phyloP scores from a whole-genome alignment of 1,140 invertebrate species.

The Meloidogyne chitwoodi region DNA sequence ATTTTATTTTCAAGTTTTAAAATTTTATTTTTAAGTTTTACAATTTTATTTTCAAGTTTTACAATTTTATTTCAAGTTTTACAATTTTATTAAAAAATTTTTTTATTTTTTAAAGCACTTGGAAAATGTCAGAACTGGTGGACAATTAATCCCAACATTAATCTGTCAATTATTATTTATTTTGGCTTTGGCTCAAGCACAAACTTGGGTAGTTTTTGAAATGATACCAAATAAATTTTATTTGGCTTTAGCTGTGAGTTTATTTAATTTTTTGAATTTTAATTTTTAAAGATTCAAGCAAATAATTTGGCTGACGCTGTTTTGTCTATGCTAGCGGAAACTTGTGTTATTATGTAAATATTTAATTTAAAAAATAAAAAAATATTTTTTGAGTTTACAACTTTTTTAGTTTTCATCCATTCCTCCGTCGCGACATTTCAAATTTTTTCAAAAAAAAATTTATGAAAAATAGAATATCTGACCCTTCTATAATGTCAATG shows the following conservation, averaged over 20 bases:
- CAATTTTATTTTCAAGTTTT: too few species aligned
- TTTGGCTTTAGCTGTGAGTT: background rate
- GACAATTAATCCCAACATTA: background rate
- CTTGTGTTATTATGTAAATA: background rate
- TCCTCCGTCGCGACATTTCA: background rate
- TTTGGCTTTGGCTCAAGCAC: background rate
- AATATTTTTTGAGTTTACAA: too few species aligned
- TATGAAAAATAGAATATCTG: background rate
- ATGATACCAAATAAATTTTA: background rate
- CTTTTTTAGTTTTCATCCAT: background rate
- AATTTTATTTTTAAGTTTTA: too few species aligned
- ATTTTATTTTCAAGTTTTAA: too few species aligned
- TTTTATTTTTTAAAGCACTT: background rate
- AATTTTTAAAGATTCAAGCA: background rate
- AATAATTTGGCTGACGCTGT: background rate
- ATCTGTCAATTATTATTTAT: background rate
- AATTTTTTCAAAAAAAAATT: background rate
- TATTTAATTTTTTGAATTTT: background rate
- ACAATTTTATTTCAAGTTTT: too few species aligned
- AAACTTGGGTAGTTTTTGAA: background rate
- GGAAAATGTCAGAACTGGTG: background rate
- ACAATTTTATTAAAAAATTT: too few species aligned
- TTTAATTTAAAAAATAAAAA: background rate
- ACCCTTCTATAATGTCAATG: background rate
- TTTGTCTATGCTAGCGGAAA: background rate